These are phyloP conservation scores for Acrossocheilus wenchowensis DNA, from an alignment of 2,797 vertebrate genomes.

Conservation along the genomic window DNA sequence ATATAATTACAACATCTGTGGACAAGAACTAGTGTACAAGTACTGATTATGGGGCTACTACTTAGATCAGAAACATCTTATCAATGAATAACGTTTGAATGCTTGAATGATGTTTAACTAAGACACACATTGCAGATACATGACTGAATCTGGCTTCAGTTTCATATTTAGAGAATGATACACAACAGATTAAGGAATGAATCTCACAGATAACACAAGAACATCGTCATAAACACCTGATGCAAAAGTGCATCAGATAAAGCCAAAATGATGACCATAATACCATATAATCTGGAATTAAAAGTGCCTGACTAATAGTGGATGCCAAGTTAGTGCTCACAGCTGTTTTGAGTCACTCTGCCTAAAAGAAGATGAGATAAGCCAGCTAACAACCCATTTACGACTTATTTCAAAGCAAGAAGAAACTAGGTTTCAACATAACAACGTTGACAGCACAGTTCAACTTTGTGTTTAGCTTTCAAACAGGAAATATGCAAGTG, in stretches of 20 bases:
- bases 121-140: not conserved
- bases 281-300: constrained; percentile 31
- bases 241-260: constrained; percentile 10
- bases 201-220: not conserved
- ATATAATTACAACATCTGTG: constrained; percentile 22
- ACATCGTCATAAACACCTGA: not conserved
- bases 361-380: constrained; percentile 1
- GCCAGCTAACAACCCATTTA: not conserved
- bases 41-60: not conserved
- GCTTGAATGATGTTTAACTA: not conserved
- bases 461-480: not conserved
- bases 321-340: not conserved
- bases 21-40: not conserved
- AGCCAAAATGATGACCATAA: constrained; percentile 19
- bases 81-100: not conserved
- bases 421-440: constrained; percentile 2
- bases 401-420: not conserved
- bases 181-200: not conserved
- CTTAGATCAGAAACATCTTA: not conserved
- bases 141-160: not conserved
- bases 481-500: constrained; percentile 46
- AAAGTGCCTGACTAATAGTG: not conserved
- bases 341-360: constrained; percentile 10
- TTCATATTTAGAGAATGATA: not conserved
- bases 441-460: not conserved